Base-by-base conservation (phyloP, 1,140 invertebrate species). In the Octopus bimaculoides region DNA sequence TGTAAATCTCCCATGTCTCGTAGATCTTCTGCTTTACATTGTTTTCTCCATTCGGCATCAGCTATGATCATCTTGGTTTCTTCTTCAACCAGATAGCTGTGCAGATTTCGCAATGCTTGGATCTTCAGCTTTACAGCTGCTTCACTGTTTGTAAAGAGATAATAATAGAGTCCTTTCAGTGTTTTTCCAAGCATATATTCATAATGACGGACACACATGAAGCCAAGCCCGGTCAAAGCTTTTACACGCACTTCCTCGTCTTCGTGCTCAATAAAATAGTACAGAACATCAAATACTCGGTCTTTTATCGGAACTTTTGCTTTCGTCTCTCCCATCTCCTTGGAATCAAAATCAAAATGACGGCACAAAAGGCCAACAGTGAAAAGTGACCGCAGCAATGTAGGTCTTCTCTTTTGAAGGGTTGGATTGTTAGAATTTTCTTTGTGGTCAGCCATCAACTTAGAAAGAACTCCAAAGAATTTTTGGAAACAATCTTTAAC, bases 41-140 rank as follows among this genome's bases (percentile, higher is more conserved):
- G 91, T 88, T 97, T 97, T 79, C 95, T 94, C 97, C 95, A 99
- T 90, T 98, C 96, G 87, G 95, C 94, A 91, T 99, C 97, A 86
- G 97, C 96, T 87, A 96, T 95, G 75, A 98, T 95, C 96, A 99
- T 98, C 84, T 96, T 92, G 82, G 95, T 94, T 89, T 99, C 98
- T 86, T 99, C 97, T 90, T 98, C 97, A 81, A 95, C 93, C 80
- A 99, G 91, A 90, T 99, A 99, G 86, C 95, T 93, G 89, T 98
- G 96, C 75, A 99, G 94, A 90, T 99, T 99, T 82, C 94, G 94
- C 75, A 99, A 92, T 10, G 98, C 96, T 88, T 98, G 90, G 93
- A 90, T 95, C 79, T 85, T 96, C 91, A 97, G 94, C 80, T 93
- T 92, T 41, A 94, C 91, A 20, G 94, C 93, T 79, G 93, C 90